Evolutionary conservation across 2,797 vertebrate species (phyloP), one percentile per base, ranked within the genome.

Genomic region (Leptoclinus maculatus): DNA sequence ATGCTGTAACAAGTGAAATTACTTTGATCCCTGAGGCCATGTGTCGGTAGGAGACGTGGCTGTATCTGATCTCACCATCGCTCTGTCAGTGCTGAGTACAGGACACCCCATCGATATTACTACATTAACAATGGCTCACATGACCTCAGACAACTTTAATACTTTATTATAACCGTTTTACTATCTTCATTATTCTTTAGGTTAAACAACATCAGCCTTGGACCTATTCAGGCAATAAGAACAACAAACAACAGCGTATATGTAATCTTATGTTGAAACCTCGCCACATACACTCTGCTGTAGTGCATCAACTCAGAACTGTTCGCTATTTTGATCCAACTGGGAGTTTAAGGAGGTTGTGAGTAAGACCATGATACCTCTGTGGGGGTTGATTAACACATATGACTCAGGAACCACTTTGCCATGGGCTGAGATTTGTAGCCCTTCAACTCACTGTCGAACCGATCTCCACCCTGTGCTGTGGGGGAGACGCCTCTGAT

Each of bases 311-410:
- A 21, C 39, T 66, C 34, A 49, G 32, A 72, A 17, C 32, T 19
- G 34, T 56, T 0, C 4, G 21, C 49, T 67, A 25, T 60, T 49
- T 56, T 39, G 29, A 9, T 67, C 39, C 70, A 51, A 56, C 59
- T 63, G 49, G 60, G 39, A 68, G 36, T 72, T 77, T 74, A 11
- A 49, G 51, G 57, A 65, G 47, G 23, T 34, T 78, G 39, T 72
- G 71, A 66, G 38, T 73, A 63, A 58, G 60, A 49, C 51, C 39
- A 27, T n/a, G 71, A 59, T 68, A 39, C 58, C 38, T 80, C 59
- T 62, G 58, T 45, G 59, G 65, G 64, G 71, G 58, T 21, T 81
- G 71, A 71, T 74, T 69, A 69, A 68, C 54, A 68, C 59, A 29
- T 7, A 59, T 81, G 71, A 76, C 41, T 63, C 75, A 63, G 71